phyloP scores from a whole-genome alignment of 1,140 invertebrate species.

The Aplysia californica region DNA sequence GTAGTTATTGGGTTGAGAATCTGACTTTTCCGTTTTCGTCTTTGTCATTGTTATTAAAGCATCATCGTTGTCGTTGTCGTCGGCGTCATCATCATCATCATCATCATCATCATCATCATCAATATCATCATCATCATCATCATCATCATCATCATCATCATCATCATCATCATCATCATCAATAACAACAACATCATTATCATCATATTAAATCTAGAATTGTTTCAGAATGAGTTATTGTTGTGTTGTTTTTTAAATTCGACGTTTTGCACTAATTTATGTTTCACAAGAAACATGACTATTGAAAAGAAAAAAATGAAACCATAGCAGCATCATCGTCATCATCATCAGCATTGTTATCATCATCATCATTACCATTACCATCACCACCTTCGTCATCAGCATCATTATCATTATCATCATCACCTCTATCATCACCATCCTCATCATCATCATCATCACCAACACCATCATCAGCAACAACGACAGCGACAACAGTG shows the following conservation, averaged over 20 bases:
- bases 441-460: not conserved
- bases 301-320: too few relatives aligned
- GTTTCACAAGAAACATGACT: too few relatives aligned
- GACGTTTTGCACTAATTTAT: too few relatives aligned
- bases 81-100: conserved; percentile 22
- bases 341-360: not conserved
- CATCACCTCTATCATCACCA: not conserved
- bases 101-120: conserved; percentile 23
- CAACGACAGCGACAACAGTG: not conserved
- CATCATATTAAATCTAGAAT: conserved; percentile 6
- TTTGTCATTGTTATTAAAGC: too few relatives aligned
- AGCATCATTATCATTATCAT: not conserved
- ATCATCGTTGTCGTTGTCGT: conserved; percentile 13
- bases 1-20: too few relatives aligned
- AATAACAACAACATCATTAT: conserved; percentile 5
- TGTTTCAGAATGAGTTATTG: too few relatives aligned
- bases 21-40: too few relatives aligned
- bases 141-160: conserved; percentile 29
- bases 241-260: too few relatives aligned
- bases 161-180: conserved; percentile 31
- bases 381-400: not conserved
- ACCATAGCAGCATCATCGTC: not conserved
- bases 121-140: conserved; percentile 28
- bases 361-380: not conserved
- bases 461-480: not conserved